Evolutionary conservation across 2,797 vertebrate genomes (phyloP).

Genomic region (Hippopotamyrus pictus): DNA sequence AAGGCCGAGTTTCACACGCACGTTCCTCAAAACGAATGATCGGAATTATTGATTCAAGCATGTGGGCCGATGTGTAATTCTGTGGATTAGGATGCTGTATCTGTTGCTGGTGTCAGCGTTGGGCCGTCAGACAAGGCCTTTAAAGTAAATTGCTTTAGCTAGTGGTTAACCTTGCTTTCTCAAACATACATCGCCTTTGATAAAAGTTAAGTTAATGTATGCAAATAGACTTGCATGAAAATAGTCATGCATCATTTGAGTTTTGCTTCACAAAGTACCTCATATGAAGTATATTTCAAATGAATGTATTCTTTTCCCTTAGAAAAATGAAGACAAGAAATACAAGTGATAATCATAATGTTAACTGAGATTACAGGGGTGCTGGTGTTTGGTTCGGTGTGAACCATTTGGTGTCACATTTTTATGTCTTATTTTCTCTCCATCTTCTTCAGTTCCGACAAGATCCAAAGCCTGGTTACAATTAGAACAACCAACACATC

Average conservation of each 20-base stretch:
- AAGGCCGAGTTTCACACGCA: neutral
- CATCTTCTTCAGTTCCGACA: constrained; percentile 4
- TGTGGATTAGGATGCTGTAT: neutral
- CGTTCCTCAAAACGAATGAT: neutral
- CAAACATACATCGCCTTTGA: neutral
- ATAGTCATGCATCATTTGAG: neutral
- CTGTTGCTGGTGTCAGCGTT: neutral
- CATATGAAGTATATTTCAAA: neutral
- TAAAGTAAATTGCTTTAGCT: neutral
- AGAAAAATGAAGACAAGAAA: neutral
- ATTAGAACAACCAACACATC: constrained; percentile 41
- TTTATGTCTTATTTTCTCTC: neutral
- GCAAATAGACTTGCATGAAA: neutral
- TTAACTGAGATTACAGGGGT: neutral
- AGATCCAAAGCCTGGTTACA: constrained; percentile 47
- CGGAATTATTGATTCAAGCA: neutral
- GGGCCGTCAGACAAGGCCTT: neutral
- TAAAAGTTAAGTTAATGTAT: neutral
- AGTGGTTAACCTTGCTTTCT: neutral
- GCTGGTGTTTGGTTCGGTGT: neutral
- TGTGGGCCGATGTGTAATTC: neutral
- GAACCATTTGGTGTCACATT: neutral
- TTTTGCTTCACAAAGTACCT: neutral
- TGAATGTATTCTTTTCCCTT: neutral
- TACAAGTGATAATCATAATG: neutral